These are phyloP conservation scores for Bos indicus DNA, from an alignment of 2,113 vertebrate species.

Conservation along the genomic window DNA sequence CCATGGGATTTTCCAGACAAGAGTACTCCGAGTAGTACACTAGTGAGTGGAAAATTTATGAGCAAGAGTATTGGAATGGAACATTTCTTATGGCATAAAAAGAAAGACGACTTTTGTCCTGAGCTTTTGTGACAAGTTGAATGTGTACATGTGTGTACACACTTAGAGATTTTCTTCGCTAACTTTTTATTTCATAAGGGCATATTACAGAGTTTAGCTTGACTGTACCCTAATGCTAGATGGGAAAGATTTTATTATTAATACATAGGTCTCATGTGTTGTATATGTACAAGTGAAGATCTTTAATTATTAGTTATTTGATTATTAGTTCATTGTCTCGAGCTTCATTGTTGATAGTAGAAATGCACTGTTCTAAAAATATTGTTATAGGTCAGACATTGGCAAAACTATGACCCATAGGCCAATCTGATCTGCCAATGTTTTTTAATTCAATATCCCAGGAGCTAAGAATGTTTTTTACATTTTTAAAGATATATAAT, in stretches of 20 bases:
- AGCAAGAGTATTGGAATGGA: not conserved
- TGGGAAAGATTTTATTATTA: not conserved
- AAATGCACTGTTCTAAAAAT: not conserved
- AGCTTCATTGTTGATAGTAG: not conserved
- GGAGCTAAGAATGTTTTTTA: not conserved
- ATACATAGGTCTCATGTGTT: not conserved
- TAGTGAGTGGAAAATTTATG: not conserved
- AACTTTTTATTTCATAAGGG: not conserved
- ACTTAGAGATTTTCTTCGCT: not conserved
- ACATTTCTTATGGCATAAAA: not conserved
- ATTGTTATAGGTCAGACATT: not conserved
- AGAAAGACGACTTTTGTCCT: not conserved
- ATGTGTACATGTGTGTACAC: rapidly evolving
- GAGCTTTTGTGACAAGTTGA: not conserved
- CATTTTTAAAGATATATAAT: not conserved
- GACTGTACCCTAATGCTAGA: not conserved
- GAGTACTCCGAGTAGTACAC: not conserved
- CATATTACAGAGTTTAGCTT: not conserved
- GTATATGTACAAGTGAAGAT: not conserved
- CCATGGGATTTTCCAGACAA: no score
- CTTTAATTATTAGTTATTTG: not conserved
- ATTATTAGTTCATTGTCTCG: not conserved
- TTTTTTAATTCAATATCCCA: not conserved
- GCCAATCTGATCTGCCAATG: not conserved
- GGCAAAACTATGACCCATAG: not conserved